Conservation (phyloP, 2,888 invertebrate genomes). For the Trisateles emortualis region DNA sequence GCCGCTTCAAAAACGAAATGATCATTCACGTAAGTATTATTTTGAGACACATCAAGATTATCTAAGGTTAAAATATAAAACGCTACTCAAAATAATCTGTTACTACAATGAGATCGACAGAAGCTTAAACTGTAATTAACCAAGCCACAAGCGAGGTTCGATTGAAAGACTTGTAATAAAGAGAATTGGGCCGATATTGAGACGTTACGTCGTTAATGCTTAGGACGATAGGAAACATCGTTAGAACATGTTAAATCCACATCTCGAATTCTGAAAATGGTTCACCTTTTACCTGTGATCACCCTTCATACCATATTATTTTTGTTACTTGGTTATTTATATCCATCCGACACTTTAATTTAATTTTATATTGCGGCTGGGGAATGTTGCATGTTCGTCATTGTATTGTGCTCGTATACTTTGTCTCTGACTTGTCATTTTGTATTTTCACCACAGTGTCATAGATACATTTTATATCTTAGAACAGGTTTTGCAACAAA, state of each 20-base stretch:
- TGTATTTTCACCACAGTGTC: constrained; percentile 22
- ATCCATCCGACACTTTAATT: constrained; percentile 82
- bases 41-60: constrained; percentile 84
- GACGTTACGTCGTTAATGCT: constrained; percentile 30
- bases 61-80: constrained; percentile 46
- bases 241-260: constrained; percentile 46
- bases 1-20: constrained; percentile 91
- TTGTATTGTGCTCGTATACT: constrained; percentile 59
- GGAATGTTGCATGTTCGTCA: constrained; percentile 83
- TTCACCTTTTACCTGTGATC: constrained; percentile 76
- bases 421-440: constrained; percentile 65
- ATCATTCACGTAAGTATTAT: constrained; percentile 92
- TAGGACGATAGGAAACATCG: constrained; percentile 54
- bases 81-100: constrained; percentile 47
- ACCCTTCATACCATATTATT: constrained; percentile 72
- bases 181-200: constrained; percentile 33
- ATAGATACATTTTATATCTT: constrained; percentile 6
- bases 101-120: constrained; percentile 37
- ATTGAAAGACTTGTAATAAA: constrained; percentile 31
- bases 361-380: constrained; percentile 83
- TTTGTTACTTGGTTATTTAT: constrained; percentile 65
- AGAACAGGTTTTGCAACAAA: constrained; percentile 28
- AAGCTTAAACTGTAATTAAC: constrained; percentile 35
- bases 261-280: constrained; percentile 46
- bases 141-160: constrained; percentile 39